Evolutionary conservation across 2,113 vertebrate species (phyloP).

Genomic region (Salvelinus fontinalis): DNA sequence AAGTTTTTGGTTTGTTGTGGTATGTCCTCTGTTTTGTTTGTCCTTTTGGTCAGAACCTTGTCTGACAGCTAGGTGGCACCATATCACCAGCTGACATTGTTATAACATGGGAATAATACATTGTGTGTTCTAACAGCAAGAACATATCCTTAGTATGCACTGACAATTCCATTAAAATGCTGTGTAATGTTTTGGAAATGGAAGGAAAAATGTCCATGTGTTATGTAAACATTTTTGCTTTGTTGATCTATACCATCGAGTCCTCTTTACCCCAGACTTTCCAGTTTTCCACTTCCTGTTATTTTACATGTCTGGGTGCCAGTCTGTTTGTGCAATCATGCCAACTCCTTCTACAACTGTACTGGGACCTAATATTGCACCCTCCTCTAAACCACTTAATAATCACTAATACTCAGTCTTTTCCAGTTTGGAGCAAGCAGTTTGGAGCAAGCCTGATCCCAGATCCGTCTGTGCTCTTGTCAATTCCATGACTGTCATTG

Average conservation of each 20-base stretch:
- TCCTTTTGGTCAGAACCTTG: conserved; percentile 19
- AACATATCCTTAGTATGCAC: background rate
- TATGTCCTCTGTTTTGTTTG: conserved; percentile 16
- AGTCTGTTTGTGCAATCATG: too few species aligned
- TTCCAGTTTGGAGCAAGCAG: conserved; percentile 12
- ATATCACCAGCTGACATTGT: background rate
- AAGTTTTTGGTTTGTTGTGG: background rate
- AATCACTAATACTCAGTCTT: conserved; percentile 52
- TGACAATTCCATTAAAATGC: background rate
- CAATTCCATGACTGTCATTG: too few species aligned
- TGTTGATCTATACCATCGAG: conserved; percentile 10
- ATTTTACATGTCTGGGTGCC: background rate
- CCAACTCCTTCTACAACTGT: conserved; percentile 17
- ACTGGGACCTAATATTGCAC: conserved; percentile 42
- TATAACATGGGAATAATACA: background rate
- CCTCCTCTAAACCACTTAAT: conserved; percentile 59
- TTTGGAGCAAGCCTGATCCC: too few species aligned
- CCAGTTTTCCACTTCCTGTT: conserved; percentile 8
- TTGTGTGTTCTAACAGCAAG: background rate
- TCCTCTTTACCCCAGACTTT: background rate
- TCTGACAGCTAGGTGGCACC: conserved; percentile 43
- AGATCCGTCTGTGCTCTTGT: too few species aligned
- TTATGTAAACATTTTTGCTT: background rate
- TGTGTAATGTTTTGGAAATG: background rate
- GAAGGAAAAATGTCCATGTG: background rate